Evolutionary conservation across 2,888 invertebrate genomes (phyloP), one percentile per base, ranked within the genome.

Genomic region (Mystacides longicornis): DNA sequence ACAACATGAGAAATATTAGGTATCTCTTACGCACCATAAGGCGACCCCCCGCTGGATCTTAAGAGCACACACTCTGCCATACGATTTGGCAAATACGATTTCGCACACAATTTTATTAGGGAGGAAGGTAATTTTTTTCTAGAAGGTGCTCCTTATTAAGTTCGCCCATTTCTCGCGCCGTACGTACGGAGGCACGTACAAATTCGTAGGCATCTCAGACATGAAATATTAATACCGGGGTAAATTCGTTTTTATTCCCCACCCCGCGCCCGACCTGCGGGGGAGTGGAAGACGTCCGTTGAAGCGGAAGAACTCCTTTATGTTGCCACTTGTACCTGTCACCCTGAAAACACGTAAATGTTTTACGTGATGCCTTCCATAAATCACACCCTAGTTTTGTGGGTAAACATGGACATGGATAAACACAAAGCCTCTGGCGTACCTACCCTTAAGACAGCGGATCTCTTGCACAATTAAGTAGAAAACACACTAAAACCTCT

Each of bases 321-420:
- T 60, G n/a, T 60, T 58, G 57, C 60, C 60, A 60, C 60, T 60
- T 60, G 58, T 58, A 57, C 60, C 60, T 58, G 60, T 60, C 60
- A 57, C 52, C 56, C 49, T 48, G 58, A 58, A 60, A 60, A 60
- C 60, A 60, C 60, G 60, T 60, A 58, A 60, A 60, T 58, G 60
- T 57, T 58, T 55, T 53, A 55, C 56, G 58, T 58, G 56, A 57
- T 57, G 60, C 58, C 58, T 49, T 46, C 55, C 57, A 54, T 60
- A 60, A 60, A 60, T 60, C 60, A 60, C 60, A 60, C 57, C 58
- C 58, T 58, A 58, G 60, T 58, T n/a, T 60, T 58, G 52, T 56
- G 47, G 50, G 53, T 55, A 57, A 57, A 57, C 55, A 57, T 55
- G 58, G 50, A 55, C 55, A 46, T 23, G 42, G 45, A 54, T 45